Evolutionary conservation across 2,888 invertebrate species (phyloP), one percentile per base, ranked within the genome.

Genomic region (Leptopterna dolabrata): DNA sequence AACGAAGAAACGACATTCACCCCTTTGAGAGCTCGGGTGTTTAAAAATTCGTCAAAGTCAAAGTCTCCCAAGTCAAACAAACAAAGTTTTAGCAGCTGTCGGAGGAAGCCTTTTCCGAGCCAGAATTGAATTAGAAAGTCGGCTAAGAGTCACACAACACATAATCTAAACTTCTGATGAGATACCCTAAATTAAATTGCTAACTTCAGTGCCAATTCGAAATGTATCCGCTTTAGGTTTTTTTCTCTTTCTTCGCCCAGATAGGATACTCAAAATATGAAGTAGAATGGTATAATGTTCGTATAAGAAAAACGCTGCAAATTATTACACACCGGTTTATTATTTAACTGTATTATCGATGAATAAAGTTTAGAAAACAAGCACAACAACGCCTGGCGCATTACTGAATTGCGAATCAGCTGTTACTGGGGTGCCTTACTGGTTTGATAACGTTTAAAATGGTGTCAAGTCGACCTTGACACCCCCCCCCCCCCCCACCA

Each of bases 61-160:
- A 63, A n/a, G n/a, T n/a, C 36, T 19, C 14, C 29, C 4, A 83
- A 63, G 71, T 19, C 36, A 29, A 14, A 70, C 27, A 83, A 83
- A 83, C 36, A 63, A 83, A 83, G 19, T 63, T 83, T 70, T 70
- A 36, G 36, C 83, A 83, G 70, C 83, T 70, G 70, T 41, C 83
- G 41, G 36, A 82, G 70, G 55, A 55, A 55, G 55, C 83, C 14
- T 70, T 83, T 36, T 36, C 29, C 51, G 70, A 71, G 19, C 70
- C 19, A 16, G 43, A 41, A 83, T 83, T 83, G 70, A 83, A 83
- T 83, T 83, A 83, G 41, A 63, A 81, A 83, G 83, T 70, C 83
- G 27, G 2, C n/a, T n/a, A 70, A 41, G 27, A 36, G 11, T 70
- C 83, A 27, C 70, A 24, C 55, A 19, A 24, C 36, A 70, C 71